Evolutionary conservation across 2,797 vertebrate species (phyloP), one percentile per base, ranked within the genome.

Genomic region (Microhierax caerulescens): DNA sequence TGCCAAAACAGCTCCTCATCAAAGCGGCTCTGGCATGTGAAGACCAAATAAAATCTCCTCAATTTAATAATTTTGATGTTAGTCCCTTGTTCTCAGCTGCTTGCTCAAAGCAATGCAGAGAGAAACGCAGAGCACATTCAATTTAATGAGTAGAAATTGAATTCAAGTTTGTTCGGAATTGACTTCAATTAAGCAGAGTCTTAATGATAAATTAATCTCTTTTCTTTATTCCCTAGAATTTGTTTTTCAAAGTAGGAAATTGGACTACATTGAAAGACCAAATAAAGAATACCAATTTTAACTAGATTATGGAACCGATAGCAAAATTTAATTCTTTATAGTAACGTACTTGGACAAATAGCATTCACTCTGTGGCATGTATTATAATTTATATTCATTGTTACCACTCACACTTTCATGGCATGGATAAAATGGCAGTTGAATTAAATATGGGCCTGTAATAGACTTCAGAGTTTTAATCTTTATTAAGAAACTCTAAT

Each of bases 131-230:
- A 98, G 98, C 98, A 98, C 98, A 98, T 98, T 99, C 98, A 98
- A 98, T 99, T 99, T 99, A 99, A 99, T 99, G 99, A 99, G 98
- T 98, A 98, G 98, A 99, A 99, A 99, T 99, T 99, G 99, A 99
- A 99, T 99, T 99, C 98, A 99, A 99, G 99, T 99, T 99, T 99
- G 99, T 99, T 99, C 98, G 98, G 98, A 99, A 99, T 98, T 99
- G 98, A 99, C 99, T 99, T 99, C 99, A 99, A 99, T 99, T 99
- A 99, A 99, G 98, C 98, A 96, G 98, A 98, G 99, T 99, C 99
- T 99, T 99, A 99, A 99, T 99, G 99, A 99, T 99, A 99, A 99
- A 99, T 99, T 99, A 99, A 99, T 99, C 99, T 99, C 98, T 99
- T 98, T 98, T 99, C 98, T 99, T 99, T 99, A 99, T 99, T 99